These are phyloP conservation scores for Zosterops borbonicus DNA, from an alignment of 2,113 vertebrate genomes.

Conservation along the genomic window DNA sequence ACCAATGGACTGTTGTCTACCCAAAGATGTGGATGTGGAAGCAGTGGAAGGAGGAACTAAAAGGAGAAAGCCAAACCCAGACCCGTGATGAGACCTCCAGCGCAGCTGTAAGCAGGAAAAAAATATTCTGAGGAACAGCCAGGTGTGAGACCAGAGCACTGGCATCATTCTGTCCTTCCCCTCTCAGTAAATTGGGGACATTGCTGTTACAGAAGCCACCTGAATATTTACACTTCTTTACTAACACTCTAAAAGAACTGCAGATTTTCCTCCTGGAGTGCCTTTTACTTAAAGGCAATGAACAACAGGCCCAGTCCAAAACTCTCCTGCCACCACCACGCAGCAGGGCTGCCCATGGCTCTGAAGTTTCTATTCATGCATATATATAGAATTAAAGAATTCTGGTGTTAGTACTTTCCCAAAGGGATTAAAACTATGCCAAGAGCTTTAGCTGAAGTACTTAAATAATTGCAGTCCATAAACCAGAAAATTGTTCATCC, in stretches of 20 bases:
- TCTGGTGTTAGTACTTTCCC: neutral
- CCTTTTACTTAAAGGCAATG: neutral
- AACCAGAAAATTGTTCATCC: conserved; percentile 10
- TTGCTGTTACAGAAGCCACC: neutral
- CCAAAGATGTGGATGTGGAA: neutral
- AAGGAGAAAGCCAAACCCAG: neutral
- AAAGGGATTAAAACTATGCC: neutral
- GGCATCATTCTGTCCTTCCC: neutral
- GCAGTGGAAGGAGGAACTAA: neutral
- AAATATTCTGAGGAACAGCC: neutral
- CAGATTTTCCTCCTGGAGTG: neutral
- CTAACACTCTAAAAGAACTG: neutral
- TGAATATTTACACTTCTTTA: neutral
- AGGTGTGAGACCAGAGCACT: neutral
- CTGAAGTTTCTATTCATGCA: neutral
- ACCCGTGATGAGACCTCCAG: neutral
- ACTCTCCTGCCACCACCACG: neutral
- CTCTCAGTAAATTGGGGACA: neutral
- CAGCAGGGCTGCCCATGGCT: neutral
- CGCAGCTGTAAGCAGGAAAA: neutral
- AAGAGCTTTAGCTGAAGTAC: neutral
- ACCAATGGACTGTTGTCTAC: neutral
- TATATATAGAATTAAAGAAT: neutral
- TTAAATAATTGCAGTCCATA: neutral
- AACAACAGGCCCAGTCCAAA: neutral